Evolutionary conservation across 2,797 vertebrate genomes (phyloP).

Genomic region (Labeo calbasu): DNA sequence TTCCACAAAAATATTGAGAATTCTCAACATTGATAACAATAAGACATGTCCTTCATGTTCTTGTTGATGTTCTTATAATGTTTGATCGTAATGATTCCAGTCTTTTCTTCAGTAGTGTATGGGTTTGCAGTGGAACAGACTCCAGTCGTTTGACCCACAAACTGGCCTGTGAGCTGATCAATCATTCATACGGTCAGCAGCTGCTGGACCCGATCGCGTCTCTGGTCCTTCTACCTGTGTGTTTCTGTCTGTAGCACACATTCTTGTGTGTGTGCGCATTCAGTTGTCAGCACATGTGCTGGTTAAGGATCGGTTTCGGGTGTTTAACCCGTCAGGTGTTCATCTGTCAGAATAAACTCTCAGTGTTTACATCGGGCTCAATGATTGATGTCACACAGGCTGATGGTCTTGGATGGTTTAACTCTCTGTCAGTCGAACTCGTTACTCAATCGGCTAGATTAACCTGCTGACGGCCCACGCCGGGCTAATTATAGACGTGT

Average conservation of each 20-base stretch:
- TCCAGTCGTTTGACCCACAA: not conserved
- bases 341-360: not conserved
- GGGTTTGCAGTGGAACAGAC: not conserved
- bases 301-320: not conserved
- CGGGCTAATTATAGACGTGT: constrained; percentile 41
- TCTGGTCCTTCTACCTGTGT: not conserved
- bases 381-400: not conserved
- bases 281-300: not conserved
- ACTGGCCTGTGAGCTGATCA: not conserved
- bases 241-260: not conserved
- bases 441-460: constrained; percentile 10
- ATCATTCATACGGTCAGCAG: constrained; percentile 5
- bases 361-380: not conserved
- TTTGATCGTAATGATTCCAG: not conserved
- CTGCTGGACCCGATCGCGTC: not conserved
- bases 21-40: not conserved
- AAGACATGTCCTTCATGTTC: not conserved
- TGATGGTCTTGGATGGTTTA: not conserved
- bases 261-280: not conserved
- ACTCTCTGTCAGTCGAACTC: not conserved
- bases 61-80: not conserved
- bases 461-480: constrained; percentile 38
- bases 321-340: not conserved
- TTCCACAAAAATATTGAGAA: not conserved
- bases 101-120: not conserved